These are phyloP conservation scores for Neosilurus mollespiculum DNA, from an alignment of 2,797 vertebrate species.

Conservation along the genomic window DNA sequence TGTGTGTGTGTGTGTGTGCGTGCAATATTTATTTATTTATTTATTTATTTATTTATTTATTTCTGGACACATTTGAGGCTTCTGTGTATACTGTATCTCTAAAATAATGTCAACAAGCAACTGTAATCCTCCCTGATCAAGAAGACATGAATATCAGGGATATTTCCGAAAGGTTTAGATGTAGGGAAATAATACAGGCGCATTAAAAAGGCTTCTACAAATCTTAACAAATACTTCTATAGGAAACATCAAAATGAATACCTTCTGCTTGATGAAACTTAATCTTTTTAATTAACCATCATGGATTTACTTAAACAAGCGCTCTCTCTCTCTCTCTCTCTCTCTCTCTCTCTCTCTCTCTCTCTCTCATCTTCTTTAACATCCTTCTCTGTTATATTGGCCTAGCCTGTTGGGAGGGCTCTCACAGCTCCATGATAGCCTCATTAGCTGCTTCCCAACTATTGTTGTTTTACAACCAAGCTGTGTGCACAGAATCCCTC, in stretches of 20 bases:
- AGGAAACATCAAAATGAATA: slow-evolving; percentile 67
- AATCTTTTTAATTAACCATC: slow-evolving; percentile 72
- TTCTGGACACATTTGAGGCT: not conserved
- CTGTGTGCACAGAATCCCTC: slow-evolving; percentile 81
- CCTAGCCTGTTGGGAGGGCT: slow-evolving; percentile 73
- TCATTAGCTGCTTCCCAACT: slow-evolving; percentile 82
- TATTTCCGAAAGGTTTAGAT: slow-evolving; percentile 72
- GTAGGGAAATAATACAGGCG: slow-evolving; percentile 63
- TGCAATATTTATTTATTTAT: too few relatives aligned
- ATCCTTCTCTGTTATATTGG: slow-evolving; percentile 62
- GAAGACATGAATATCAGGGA: slow-evolving; percentile 68
- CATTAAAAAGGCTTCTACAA: slow-evolving; percentile 63
- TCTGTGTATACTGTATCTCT: slow-evolving; percentile 24
- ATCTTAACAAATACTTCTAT: slow-evolving; percentile 63
- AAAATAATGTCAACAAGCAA: slow-evolving; percentile 52
- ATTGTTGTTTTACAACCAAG: slow-evolving; percentile 85
- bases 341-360: slow-evolving; percentile 60
- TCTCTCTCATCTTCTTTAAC: slow-evolving; percentile 69
- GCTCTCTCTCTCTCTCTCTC: too few relatives aligned
- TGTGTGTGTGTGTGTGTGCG: too few relatives aligned
- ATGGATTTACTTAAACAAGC: slow-evolving; percentile 68
- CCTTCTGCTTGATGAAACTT: slow-evolving; percentile 73
- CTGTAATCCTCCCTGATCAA: slow-evolving; percentile 68
- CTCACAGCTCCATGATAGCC: slow-evolving; percentile 79
- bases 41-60: too few relatives aligned